Conservation (phyloP, 2,888 invertebrate species). For the Acleris holmiana region DNA sequence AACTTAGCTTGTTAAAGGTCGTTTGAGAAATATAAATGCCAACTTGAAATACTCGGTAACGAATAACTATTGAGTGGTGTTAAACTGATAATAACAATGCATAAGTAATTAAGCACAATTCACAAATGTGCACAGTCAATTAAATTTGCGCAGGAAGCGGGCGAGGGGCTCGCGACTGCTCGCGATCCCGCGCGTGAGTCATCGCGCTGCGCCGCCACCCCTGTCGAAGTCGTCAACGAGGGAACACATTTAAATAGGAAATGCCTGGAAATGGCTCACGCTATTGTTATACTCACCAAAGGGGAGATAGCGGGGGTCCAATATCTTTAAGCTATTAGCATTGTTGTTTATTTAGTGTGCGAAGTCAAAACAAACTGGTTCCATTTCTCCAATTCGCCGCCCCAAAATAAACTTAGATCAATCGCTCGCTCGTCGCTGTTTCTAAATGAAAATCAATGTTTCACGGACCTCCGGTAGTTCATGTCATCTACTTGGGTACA, state of each 20-base stretch:
- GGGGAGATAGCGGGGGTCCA: conserved; percentile 71
- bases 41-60: too few species aligned
- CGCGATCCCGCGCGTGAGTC: conserved; percentile 24
- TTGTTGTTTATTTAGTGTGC: conserved; percentile 72
- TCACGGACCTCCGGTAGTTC: neutral
- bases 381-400: conserved; percentile 40
- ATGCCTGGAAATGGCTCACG: conserved; percentile 79
- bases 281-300: conserved; percentile 71
- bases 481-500: neutral
- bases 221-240: conserved; percentile 70
- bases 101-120: neutral
- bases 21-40: too few species aligned
- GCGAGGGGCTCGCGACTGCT: neutral
- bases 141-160: neutral
- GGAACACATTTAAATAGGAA: conserved; percentile 79
- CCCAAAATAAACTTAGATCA: conserved; percentile 45
- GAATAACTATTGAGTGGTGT: neutral
- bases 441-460: conserved; percentile 27
- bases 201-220: conserved; percentile 44
- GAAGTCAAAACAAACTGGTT: conserved; percentile 66
- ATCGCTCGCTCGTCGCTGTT: conserved; percentile 14
- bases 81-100: neutral
- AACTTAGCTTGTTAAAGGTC: too few species aligned
- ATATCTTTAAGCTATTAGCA: conserved; percentile 72
- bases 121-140: neutral